phyloP scores from a whole-genome alignment of 2,113 vertebrate genomes.

The Tupaia chinensis region DNA sequence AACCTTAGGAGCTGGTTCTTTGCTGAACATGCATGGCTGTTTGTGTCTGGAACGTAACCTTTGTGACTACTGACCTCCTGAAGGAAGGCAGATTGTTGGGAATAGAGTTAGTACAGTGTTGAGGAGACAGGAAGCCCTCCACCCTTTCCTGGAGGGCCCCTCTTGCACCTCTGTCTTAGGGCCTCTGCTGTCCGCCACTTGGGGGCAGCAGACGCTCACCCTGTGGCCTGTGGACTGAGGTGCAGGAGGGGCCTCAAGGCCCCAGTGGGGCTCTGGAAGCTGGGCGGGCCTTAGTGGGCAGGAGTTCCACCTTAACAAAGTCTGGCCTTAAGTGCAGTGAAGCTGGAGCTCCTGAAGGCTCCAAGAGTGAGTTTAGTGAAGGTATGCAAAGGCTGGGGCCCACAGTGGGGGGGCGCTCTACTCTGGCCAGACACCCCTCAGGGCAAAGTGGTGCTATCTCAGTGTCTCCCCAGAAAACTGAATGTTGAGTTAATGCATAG shows the following conservation, averaged over 20 bases:
- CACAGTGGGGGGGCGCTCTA: background rate
- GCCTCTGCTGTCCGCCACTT: background rate
- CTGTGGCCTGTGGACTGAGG: background rate
- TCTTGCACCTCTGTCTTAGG: background rate
- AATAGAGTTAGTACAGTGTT: accelerated
- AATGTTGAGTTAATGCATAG: background rate
- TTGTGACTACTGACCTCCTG: no score
- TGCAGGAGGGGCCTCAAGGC: background rate
- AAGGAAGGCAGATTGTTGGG: background rate
- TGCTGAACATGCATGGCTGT: background rate
- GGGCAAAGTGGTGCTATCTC: background rate
- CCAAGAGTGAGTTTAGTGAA: background rate
- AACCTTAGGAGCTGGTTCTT: background rate
- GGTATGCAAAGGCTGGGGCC: background rate
- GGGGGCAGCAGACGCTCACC: background rate
- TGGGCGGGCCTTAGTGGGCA: background rate
- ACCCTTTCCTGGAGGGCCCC: accelerated
- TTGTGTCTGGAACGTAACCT: background rate
- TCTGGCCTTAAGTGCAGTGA: background rate
- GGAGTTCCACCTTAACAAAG: background rate
- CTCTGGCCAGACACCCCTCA: background rate
- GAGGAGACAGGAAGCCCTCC: background rate
- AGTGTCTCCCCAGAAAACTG: accelerated
- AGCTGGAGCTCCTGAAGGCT: background rate
- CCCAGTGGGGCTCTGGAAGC: background rate